Evolutionary conservation across 2,888 invertebrate genomes (phyloP).

Genomic region (Hemicrepidius hirtus): DNA sequence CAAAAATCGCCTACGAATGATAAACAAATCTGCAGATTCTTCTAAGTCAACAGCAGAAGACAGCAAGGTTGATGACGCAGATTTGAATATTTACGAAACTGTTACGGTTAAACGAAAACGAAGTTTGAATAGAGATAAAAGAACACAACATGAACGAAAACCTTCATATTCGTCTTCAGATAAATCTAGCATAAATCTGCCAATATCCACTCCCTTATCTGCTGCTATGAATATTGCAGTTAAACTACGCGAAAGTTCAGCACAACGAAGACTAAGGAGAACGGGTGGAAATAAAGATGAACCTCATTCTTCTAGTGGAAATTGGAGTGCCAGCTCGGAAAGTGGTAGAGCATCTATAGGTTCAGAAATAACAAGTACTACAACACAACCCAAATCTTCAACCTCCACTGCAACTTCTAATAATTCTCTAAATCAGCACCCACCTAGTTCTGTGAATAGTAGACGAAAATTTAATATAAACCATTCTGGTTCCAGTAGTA

Average conservation of each 20-base stretch:
- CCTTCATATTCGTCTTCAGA: conserved; percentile 83
- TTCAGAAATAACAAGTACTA: conserved; percentile 86
- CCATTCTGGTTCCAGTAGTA: conserved; percentile 87
- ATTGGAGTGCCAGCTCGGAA: conserved; percentile 96
- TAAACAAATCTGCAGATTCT: conserved; percentile 77
- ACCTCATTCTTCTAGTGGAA: conserved; percentile 92
- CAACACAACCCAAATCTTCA: conserved; percentile 82
- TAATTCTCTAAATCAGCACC: conserved; percentile 79
- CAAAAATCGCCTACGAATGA: conserved; percentile 84
- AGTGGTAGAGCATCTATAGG: conserved; percentile 90
- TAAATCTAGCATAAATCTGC: conserved; percentile 78
- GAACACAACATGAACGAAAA: conserved; percentile 84
- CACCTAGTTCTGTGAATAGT: conserved; percentile 82
- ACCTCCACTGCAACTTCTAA: conserved; percentile 81
- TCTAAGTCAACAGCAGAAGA: conserved; percentile 73
- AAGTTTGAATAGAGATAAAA: conserved; percentile 77
- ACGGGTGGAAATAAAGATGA: conserved; percentile 83
- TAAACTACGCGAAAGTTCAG: conserved; percentile 84
- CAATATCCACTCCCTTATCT: conserved; percentile 74
- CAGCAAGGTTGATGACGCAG: conserved; percentile 77
- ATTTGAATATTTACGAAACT: conserved; percentile 80
- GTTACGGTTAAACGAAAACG: conserved; percentile 79
- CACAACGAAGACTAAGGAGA: conserved; percentile 81
- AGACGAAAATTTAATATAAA: conserved; percentile 78
- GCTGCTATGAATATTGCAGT: conserved; percentile 79